Conservation (phyloP, 2,888 invertebrate genomes). For the Boloria euphrosyne region DNA sequence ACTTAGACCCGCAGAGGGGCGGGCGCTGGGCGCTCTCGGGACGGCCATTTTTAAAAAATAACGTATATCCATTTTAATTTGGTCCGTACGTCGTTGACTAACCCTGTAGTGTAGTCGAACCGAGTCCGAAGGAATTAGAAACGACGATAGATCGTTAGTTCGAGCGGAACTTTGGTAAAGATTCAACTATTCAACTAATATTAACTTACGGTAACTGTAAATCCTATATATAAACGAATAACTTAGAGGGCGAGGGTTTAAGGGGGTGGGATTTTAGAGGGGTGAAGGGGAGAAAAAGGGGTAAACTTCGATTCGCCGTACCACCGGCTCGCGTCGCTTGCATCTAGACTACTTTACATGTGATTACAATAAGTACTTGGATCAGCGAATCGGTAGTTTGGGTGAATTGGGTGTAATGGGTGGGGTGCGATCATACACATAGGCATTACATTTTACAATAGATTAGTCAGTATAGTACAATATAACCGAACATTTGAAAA, state of each 20-base stretch:
- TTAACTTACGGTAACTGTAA: conserved; percentile 80
- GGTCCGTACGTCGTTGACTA: conserved; percentile 71
- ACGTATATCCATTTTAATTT: conserved; percentile 54
- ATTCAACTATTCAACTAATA: conserved; percentile 75
- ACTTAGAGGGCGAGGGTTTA: conserved; percentile 30
- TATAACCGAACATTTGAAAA: conserved; percentile 48
- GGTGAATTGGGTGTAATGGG: conserved; percentile 25
- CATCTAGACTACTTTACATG: conserved; percentile 19
- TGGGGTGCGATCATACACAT: conserved; percentile 27
- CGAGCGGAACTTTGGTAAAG: conserved; percentile 75
- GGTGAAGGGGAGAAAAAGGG: background rate
- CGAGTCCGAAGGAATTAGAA: conserved; percentile 58
- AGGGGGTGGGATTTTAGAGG: background rate
- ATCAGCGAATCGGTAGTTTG: conserved; percentile 41
- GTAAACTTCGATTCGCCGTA: conserved; percentile 41
- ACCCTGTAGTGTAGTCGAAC: conserved; percentile 65
- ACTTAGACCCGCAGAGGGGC: conserved; percentile 44
- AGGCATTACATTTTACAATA: conserved; percentile 36
- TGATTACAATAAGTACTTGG: conserved; percentile 36
- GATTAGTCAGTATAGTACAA: conserved; percentile 47
- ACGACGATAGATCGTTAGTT: conserved; percentile 61
- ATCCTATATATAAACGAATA: conserved; percentile 53
- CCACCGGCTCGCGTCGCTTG: conserved; percentile 32
- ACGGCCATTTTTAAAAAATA: conserved; percentile 57
- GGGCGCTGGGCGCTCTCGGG: conserved; percentile 52